Percentiles rank a stretch among this genome's conserved stretches.
Conservation (phyloP, 2,113 vertebrate genomes). For the Chrysemys picta region DNA sequence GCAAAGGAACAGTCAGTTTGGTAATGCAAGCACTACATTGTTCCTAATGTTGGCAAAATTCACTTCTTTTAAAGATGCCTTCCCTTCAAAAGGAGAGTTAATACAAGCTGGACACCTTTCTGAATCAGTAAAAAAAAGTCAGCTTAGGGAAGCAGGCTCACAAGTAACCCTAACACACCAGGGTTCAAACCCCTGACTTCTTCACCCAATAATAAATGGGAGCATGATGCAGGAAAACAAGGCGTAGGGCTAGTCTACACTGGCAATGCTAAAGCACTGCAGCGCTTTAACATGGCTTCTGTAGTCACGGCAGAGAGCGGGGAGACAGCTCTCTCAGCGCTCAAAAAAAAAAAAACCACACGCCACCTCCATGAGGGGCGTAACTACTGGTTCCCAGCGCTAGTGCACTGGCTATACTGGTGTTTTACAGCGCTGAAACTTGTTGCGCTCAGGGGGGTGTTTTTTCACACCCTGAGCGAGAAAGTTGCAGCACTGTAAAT, state of each 20-base stretch:
- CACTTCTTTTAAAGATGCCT: slow-evolving; percentile 20
- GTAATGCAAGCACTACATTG: neutral
- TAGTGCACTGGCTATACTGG: no score
- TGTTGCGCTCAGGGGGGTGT: no score
- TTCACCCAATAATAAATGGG: slow-evolving; percentile 54
- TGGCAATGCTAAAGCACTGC: no score
- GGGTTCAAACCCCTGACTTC: slow-evolving; percentile 35
- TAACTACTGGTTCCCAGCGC: no score
- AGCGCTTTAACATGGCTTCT: no score
- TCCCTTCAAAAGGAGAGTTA: slow-evolving; percentile 15
- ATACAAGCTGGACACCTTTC: slow-evolving; percentile 21
- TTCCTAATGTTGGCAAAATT: slow-evolving; percentile 18
- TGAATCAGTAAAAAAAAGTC: neutral
- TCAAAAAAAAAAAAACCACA: no score
- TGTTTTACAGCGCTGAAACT: no score
- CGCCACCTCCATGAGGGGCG: no score
- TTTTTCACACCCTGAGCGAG: no score
- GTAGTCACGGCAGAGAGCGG: no score
- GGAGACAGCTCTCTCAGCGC: no score
- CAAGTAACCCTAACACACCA: slow-evolving; percentile 57
- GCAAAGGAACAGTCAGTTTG: fast-evolving
- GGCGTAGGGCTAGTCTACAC: neutral
- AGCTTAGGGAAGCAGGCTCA: slow-evolving; percentile 35
- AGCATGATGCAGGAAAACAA: slow-evolving; percentile 58
- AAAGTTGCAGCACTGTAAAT: no score